These are phyloP conservation scores for Blennius ocellaris DNA, from an alignment of 2,113 vertebrate species.

Conservation along the genomic window DNA sequence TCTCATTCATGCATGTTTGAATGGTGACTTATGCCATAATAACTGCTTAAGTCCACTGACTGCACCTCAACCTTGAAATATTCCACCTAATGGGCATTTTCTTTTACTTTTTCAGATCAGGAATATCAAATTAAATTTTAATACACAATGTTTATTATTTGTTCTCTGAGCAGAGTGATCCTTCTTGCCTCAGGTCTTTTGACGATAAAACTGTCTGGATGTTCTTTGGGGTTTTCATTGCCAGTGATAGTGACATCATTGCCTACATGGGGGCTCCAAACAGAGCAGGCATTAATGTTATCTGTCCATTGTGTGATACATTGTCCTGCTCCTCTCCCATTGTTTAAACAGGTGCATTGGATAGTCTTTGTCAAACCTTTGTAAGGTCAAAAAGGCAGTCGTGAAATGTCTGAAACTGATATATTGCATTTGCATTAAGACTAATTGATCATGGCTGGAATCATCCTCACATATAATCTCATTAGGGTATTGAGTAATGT, in stretches of 20 bases:
- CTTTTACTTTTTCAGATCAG: conserved; percentile 26
- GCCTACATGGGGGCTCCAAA: conserved; percentile 36
- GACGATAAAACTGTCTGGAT: background rate
- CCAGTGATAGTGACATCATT: conserved; percentile 67
- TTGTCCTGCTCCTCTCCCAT: conserved; percentile 49
- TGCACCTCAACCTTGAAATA: conserved; percentile 52
- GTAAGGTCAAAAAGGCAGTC: conserved; percentile 17
- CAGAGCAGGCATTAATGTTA: conserved; percentile 56
- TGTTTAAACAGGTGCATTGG: conserved; percentile 77
- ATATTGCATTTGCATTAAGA: conserved; percentile 19
- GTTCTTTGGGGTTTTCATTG: conserved; percentile 43
- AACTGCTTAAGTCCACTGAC: conserved; percentile 56
- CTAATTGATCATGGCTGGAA: conserved; percentile 9
- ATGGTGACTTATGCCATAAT: conserved; percentile 75
- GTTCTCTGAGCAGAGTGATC: conserved; percentile 37
- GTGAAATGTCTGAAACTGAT: conserved; percentile 31
- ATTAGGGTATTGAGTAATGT: conserved; percentile 2
- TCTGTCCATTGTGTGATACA: conserved; percentile 62
- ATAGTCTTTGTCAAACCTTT: conserved; percentile 28
- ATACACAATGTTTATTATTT: conserved; percentile 59
- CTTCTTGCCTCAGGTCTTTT: conserved; percentile 29
- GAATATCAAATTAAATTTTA: conserved; percentile 57
- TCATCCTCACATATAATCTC: background rate
- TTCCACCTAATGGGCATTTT: conserved; percentile 68
- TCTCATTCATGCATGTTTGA: conserved; percentile 80